Conservation (phyloP, 2,888 invertebrate species). For the Encarsia formosa region DNA sequence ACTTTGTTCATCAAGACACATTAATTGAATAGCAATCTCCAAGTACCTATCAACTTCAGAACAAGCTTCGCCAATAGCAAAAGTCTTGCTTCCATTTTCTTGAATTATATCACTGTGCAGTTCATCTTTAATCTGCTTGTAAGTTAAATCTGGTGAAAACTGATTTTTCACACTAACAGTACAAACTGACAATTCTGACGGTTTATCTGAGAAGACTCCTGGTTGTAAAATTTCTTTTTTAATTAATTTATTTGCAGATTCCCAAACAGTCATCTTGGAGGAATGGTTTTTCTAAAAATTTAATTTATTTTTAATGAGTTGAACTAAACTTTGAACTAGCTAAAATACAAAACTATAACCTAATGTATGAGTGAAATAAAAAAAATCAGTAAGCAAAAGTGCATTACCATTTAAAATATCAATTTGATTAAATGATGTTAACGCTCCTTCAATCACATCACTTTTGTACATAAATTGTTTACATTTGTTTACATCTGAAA, state of each 20-base stretch:
- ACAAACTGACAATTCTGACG: conserved; percentile 41
- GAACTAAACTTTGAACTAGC: too few relatives aligned
- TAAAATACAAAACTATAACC: too few relatives aligned
- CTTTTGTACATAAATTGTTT: too few relatives aligned
- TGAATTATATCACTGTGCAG: conserved; percentile 49
- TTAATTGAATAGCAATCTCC: conserved; percentile 56
- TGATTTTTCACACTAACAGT: conserved; percentile 34
- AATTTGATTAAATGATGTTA: too few relatives aligned
- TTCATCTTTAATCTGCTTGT: conserved; percentile 26
- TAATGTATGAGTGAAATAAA: too few relatives aligned
- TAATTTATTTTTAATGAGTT: background rate
- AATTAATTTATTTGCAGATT: conserved; percentile 30
- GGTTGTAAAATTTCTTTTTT: conserved; percentile 36
- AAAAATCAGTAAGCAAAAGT: too few relatives aligned
- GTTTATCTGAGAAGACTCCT: conserved; percentile 35
- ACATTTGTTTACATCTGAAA: too few relatives aligned
- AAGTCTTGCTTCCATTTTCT: conserved; percentile 24
- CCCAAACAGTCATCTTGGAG: conserved; percentile 17
- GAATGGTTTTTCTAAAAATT: too few relatives aligned
- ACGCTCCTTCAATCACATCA: too few relatives aligned
- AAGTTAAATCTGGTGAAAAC: conserved; percentile 1
- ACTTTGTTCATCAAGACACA: conserved; percentile 55
- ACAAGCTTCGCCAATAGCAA: conserved; percentile 54
- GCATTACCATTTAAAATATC: too few relatives aligned
- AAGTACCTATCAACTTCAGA: conserved; percentile 55